These are phyloP conservation scores for Semaprochilodus insignis DNA, from an alignment of 2,797 vertebrate genomes.

Conservation along the genomic window DNA sequence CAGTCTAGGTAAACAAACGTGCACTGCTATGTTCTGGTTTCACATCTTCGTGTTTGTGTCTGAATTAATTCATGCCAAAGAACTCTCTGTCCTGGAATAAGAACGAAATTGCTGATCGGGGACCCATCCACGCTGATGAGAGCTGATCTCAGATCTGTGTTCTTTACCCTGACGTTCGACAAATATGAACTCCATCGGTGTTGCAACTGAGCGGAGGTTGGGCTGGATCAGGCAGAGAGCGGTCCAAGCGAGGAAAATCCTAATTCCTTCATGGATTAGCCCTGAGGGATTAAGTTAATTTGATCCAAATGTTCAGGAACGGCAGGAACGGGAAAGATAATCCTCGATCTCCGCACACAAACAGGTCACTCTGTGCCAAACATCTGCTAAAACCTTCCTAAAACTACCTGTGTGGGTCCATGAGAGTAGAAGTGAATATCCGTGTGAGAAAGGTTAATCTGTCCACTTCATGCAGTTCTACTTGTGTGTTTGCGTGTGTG, in stretches of 20 bases:
- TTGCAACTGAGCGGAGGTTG: background rate
- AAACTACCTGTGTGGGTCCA: constrained; percentile 38
- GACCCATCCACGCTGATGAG: background rate
- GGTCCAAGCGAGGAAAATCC: constrained; percentile 67
- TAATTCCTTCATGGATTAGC: constrained; percentile 72
- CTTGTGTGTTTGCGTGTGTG: background rate
- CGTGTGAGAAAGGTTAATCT: background rate
- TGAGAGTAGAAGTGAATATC: background rate
- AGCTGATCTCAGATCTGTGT: background rate
- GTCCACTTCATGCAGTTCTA: background rate
- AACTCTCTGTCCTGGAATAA: constrained; percentile 6
- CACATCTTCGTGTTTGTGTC: background rate
- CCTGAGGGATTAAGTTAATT: constrained; percentile 71
- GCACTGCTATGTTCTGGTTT: background rate
- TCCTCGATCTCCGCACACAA: constrained; percentile 63
- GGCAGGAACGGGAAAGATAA: constrained; percentile 67
- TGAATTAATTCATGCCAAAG: background rate
- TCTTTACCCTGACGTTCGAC: background rate
- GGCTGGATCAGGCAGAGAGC: constrained; percentile 34
- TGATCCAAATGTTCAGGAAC: constrained; percentile 68
- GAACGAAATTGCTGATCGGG: background rate
- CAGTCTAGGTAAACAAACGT: background rate
- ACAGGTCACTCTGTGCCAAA: constrained; percentile 52
- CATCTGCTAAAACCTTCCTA: constrained; percentile 52
- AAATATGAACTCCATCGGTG: background rate